Evolutionary conservation across 92 coral and sea anemone species (phyloP), one percentile per base, ranked within the genome.

Genomic region (Epizoanthus rinbou): DNA sequence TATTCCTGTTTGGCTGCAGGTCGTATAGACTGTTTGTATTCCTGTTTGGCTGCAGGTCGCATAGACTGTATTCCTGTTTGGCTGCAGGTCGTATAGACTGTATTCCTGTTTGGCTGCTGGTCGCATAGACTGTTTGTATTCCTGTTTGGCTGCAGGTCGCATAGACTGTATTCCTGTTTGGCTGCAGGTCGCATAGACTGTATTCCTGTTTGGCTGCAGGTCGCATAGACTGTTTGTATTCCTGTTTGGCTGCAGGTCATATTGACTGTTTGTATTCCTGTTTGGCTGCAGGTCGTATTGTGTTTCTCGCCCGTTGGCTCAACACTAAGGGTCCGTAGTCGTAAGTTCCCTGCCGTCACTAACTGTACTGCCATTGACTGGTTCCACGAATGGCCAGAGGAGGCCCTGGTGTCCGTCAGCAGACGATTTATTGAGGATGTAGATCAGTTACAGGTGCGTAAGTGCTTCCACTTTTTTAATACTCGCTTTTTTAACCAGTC

Each of bases 301-400:
- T 97, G 99, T 76, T 97, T 97, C 95, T 97, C 99, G 22, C 99
- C 99, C 31, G 99, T 97, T 81, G 99, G 99, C 16, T 90, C 99
- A 43, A 97, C 99, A 14, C 85, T 97, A 58, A 95, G 99, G 76
- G 99, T 97, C 18, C 95, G 99, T 72, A 94, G 99, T 70, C 95
- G 99, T 86, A 97, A 97, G 84, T 97, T 97, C 92, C 99, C 99
- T 6, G 99, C 99, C 64, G 99, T 97, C 22, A 97, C 99, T 14
- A 97, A 97, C 94, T 94, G 99, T 74, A 94, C 99, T 17, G 98
- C 99, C 19, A 97, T 97, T 74, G 99, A 97, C 72, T 97, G 99
- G 99, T 97, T 97, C 95, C 99, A 97, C 80, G 99, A 97, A 71
- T 97, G 99, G 99, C 99, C 99, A 15, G 93, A 92, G 60, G 98